These are phyloP conservation scores for Sipha maydis DNA, from an alignment of 2,888 invertebrate species.

Conservation along the genomic window DNA sequence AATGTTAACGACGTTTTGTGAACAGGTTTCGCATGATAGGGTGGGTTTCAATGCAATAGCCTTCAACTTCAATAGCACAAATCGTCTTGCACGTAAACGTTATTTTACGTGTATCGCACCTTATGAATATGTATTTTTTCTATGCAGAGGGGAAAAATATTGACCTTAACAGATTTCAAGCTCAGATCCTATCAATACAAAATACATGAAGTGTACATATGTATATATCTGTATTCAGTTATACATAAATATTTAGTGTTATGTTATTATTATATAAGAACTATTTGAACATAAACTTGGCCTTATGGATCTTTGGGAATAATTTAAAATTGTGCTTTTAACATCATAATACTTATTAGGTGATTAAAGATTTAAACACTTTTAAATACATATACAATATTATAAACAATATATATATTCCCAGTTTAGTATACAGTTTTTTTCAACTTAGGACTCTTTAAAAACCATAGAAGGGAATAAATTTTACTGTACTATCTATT, in stretches of 20 bases:
- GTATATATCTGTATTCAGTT: neutral
- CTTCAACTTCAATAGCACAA: conserved; percentile 61
- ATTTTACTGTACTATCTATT: too few relatives aligned
- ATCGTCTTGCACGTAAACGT: neutral
- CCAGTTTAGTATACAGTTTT: too few relatives aligned
- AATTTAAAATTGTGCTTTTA: neutral
- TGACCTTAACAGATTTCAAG: conserved; percentile 23
- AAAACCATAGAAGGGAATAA: too few relatives aligned
- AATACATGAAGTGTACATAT: neutral
- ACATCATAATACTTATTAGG: neutral
- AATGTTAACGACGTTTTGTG: conserved; percentile 47
- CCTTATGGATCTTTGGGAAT: neutral
- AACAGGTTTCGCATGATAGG: conserved; percentile 31
- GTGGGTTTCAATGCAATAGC: conserved; percentile 23
- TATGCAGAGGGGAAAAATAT: neutral
- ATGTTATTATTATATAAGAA: neutral
- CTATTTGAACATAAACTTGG: neutral
- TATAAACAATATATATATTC: too few relatives aligned
- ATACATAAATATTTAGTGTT: neutral
- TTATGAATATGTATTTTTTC: neutral
- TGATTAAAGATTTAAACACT: too few relatives aligned
- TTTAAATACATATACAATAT: too few relatives aligned
- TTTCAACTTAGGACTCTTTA: too few relatives aligned
- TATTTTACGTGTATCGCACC: neutral
- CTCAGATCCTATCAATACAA: neutral